These are phyloP conservation scores for Sebastes matsubarae DNA, from an alignment of 2,797 vertebrate genomes.

Conservation along the genomic window DNA sequence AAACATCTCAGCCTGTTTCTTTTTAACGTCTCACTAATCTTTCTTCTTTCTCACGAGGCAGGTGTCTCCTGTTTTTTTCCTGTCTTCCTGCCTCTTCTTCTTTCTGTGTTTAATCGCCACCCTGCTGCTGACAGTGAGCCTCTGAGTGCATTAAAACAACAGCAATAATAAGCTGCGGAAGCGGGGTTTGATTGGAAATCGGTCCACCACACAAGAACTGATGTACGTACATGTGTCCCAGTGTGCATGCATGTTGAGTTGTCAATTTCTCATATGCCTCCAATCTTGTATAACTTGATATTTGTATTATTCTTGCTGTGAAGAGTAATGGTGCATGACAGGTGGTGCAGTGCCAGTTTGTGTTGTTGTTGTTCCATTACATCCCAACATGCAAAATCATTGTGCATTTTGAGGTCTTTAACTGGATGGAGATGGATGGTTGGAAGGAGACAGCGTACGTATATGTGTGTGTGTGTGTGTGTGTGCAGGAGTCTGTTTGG, in stretches of 20 bases:
- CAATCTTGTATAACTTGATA: conserved; percentile 1
- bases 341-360: background rate
- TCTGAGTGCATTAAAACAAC: conserved; percentile 28
- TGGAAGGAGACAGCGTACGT: background rate
- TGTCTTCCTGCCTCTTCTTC: background rate
- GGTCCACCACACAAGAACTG: background rate
- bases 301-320: conserved; percentile 21
- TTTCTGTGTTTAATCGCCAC: conserved; percentile 25
- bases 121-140: conserved; percentile 11
- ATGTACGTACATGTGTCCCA: background rate
- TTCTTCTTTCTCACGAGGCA: conserved; percentile 22
- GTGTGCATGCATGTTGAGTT: background rate
- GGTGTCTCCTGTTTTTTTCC: background rate
- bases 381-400: background rate
- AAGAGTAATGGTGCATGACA: conserved; percentile 32
- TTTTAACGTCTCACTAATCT: conserved; percentile 21
- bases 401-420: background rate
- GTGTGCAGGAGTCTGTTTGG: background rate
- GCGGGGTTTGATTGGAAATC: conserved; percentile 8
- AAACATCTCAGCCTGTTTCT: background rate
- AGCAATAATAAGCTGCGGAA: conserved; percentile 36
- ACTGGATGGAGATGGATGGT: background rate
- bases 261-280: conserved; percentile 17
- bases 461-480: background rate
- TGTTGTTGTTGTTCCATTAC: background rate